phyloP scores from a whole-genome alignment of 2,888 invertebrate species.

The Encarsia formosa region DNA sequence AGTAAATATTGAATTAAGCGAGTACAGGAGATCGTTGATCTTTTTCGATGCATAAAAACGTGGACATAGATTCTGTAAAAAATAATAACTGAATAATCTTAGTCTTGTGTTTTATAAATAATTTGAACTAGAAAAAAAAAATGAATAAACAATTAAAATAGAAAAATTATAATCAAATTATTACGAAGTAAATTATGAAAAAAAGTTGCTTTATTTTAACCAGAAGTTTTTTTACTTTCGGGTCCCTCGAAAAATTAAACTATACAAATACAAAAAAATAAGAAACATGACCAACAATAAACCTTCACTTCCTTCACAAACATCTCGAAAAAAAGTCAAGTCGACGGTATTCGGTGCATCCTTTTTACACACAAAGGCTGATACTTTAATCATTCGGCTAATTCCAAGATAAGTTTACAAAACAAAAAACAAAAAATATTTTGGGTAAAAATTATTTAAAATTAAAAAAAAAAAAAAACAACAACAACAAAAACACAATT shows the following conservation, averaged over 20 bases:
- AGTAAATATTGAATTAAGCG: not conserved
- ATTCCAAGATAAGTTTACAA: conserved; percentile 4
- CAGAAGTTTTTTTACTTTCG: too few species aligned
- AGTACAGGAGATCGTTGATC: conserved; percentile 5
- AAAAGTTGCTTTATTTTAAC: conserved; percentile 3
- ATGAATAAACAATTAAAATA: not conserved
- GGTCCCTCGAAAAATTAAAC: not conserved
- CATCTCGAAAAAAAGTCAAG: conserved; percentile 5
- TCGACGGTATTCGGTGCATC: conserved; percentile 18
- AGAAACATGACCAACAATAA: not conserved
- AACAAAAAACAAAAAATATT: conserved; percentile 13
- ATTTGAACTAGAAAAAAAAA: not conserved
- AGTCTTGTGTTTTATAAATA: not conserved
- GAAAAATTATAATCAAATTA: not conserved
- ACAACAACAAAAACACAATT: conserved; percentile 4
- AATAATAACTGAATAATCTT: not conserved
- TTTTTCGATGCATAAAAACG: conserved; percentile 10
- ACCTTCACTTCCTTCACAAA: not conserved
- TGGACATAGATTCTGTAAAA: not conserved
- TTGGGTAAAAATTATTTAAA: conserved; percentile 4
- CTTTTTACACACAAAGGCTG: conserved; percentile 16
- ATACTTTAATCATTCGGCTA: conserved; percentile 8
- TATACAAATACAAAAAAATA: not conserved
- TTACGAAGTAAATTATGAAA: not conserved
- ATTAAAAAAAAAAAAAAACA: conserved; percentile 14